These are phyloP conservation scores for Ginglymostoma cirratum DNA, from an alignment of 2,113 vertebrate genomes.

Conservation along the genomic window DNA sequence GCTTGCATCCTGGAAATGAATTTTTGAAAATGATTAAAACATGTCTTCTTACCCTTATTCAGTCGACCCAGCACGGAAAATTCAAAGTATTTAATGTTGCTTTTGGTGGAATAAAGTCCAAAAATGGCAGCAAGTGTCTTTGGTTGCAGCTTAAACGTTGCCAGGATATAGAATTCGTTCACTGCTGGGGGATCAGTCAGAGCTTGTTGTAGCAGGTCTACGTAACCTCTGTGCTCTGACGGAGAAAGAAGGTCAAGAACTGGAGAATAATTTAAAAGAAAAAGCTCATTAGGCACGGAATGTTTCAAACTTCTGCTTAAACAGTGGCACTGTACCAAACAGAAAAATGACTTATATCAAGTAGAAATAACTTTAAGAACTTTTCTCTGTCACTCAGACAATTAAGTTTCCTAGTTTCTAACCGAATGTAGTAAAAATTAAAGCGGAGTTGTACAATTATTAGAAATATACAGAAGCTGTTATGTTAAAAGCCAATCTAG, in stretches of 20 bases:
- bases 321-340: background rate
- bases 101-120: conserved; percentile 72
- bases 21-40: background rate
- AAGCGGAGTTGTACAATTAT: background rate
- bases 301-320: background rate
- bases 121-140: conserved; percentile 73
- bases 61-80: conserved; percentile 77
- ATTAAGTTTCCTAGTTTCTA: background rate
- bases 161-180: conserved; percentile 74
- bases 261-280: conserved; percentile 48
- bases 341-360: background rate
- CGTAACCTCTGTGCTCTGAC: conserved; percentile 66
- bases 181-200: conserved; percentile 62
- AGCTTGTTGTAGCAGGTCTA: conserved; percentile 66
- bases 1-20: background rate
- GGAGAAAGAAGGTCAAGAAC: conserved; percentile 86
- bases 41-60: conserved; percentile 72
- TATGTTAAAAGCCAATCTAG: background rate
- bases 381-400: background rate
- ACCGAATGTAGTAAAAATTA: background rate
- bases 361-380: background rate
- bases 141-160: conserved; percentile 73
- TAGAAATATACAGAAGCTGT: background rate
- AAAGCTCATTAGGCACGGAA: background rate
- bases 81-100: conserved; percentile 84